Percentiles rank a stretch among this genome's conserved stretches.
Conservation (phyloP, 2,888 invertebrate genomes). For the Myopa testacea region DNA sequence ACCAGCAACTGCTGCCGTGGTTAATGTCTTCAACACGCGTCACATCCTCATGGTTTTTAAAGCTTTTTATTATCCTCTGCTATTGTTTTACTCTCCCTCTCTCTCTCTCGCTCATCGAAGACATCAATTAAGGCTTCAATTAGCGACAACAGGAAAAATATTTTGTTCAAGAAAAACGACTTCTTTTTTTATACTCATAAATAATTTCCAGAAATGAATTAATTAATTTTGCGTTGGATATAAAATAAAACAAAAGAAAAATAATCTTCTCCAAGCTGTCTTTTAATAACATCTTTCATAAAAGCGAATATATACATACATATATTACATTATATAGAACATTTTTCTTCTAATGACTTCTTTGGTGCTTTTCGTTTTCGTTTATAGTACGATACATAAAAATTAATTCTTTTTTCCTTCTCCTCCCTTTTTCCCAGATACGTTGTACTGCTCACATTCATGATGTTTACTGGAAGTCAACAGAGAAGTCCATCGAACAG, state of each 20-base stretch:
- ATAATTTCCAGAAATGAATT: not conserved
- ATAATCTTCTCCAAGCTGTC: too few relatives aligned
- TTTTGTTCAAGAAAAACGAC: not conserved
- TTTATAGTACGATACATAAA: not conserved
- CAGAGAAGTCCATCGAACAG: slow-evolving; percentile 75
- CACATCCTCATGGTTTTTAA: slow-evolving; percentile 10
- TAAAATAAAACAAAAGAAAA: too few relatives aligned
- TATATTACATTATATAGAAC: too few relatives aligned
- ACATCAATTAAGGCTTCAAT: slow-evolving; percentile 4
- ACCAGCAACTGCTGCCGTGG: not conserved
- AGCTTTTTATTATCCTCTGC: slow-evolving; percentile 14
- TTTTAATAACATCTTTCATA: too few relatives aligned
- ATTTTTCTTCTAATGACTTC: too few relatives aligned
- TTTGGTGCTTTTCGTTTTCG: too few relatives aligned
- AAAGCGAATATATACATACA: too few relatives aligned
- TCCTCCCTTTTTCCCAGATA: slow-evolving; percentile 62
- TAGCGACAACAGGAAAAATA: not conserved
- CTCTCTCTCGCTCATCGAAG: not conserved
- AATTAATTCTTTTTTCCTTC: not conserved
- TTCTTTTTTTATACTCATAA: not conserved
- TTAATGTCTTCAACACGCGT: not conserved
- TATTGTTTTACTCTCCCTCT: not conserved
- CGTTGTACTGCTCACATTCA: slow-evolving; percentile 76
- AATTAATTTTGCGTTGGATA: not conserved
- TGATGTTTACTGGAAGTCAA: slow-evolving; percentile 75